Conservation (phyloP, 2,888 invertebrate species). For the Megaustenia siamemsis region DNA sequence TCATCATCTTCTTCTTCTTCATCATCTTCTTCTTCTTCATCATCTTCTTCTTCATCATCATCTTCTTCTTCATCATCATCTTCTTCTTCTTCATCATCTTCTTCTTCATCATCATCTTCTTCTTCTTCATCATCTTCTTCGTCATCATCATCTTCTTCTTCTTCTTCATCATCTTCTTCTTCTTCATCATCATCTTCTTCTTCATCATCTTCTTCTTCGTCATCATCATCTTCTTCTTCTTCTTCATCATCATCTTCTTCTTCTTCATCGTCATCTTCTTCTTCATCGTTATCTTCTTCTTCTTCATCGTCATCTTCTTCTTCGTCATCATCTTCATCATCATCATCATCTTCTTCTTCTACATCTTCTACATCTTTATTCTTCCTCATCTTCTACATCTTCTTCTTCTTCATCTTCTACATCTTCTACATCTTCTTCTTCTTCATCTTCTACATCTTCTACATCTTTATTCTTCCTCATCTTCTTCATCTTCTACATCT, state of each 20-base stretch:
- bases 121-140: conserved; percentile 6
- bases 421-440: neutral
- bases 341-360: neutral
- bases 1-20: conserved; percentile 20
- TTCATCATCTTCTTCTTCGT: neutral
- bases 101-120: neutral
- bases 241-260: neutral
- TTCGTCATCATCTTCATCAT: neutral
- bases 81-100: neutral
- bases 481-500: neutral
- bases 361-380: neutral
- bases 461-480: neutral
- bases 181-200: conserved; percentile 20
- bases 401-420: neutral
- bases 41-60: conserved; percentile 23
- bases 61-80: conserved; percentile 18
- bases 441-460: neutral
- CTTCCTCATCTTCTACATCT: neutral
- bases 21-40: conserved; percentile 29
- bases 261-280: neutral
- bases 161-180: conserved; percentile 24
- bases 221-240: neutral
- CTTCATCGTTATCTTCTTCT: neutral
- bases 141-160: conserved; percentile 29
- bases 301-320: neutral